Percentiles rank a stretch among this genome's conserved stretches.
Conservation (phyloP, 2,797 vertebrate species). For the Macropodus opercularis region DNA sequence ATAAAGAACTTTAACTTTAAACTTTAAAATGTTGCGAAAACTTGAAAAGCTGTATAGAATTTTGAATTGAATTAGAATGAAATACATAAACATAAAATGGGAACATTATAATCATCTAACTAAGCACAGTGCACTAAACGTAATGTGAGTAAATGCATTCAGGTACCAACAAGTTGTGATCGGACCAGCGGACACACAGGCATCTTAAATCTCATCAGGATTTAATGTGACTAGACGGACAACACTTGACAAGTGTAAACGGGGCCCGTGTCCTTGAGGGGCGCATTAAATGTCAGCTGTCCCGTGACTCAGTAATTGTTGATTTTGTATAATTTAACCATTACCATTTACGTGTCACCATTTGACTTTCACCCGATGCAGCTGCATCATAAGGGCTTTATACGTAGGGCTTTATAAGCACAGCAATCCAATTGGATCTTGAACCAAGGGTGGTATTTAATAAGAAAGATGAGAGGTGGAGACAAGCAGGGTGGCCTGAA, state of each 20-base stretch:
- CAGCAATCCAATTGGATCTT: not conserved
- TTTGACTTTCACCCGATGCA: slow-evolving; percentile 2
- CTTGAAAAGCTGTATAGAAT: too few relatives aligned
- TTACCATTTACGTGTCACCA: not conserved
- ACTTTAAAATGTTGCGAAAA: too few relatives aligned
- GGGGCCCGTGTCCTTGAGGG: not conserved
- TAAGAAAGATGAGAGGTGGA: slow-evolving; percentile 23
- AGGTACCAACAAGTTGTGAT: not conserved
- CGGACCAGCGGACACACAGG: not conserved
- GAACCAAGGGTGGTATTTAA: slow-evolving; percentile 8
- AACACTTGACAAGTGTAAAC: not conserved
- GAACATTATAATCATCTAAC: too few relatives aligned
- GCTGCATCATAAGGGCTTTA: not conserved
- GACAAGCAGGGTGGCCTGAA: not conserved
- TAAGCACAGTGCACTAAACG: too few relatives aligned
- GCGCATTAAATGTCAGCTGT: not conserved
- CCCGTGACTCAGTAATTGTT: not conserved
- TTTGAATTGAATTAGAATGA: too few relatives aligned
- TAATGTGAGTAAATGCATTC: too few relatives aligned
- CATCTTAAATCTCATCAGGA: not conserved
- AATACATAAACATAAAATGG: too few relatives aligned
- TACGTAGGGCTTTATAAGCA: not conserved
- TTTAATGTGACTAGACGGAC: not conserved
- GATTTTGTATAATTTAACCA: slow-evolving; percentile 9
- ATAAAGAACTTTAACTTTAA: too few relatives aligned